Evolutionary conservation across 2,113 vertebrate species (phyloP), one percentile per base, ranked within the genome.

Genomic region (Phalacrocorax pelagicus): DNA sequence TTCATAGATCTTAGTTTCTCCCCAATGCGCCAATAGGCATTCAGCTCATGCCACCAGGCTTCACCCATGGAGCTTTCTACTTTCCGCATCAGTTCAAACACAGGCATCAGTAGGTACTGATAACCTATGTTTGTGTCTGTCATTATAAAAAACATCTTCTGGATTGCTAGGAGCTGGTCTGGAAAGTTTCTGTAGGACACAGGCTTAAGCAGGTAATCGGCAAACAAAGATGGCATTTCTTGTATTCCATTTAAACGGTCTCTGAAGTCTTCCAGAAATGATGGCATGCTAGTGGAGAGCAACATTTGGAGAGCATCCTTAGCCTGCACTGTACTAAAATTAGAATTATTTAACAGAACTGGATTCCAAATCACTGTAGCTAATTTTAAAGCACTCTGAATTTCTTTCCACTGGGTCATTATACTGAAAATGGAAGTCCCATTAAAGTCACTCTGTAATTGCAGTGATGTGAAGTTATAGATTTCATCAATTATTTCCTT

Each of bases 401-500:
- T 91, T 95, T 96, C 90, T 73, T 96, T 96, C 94, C 95, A 88
- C 9, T 88, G 74, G 62, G 69, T 61, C 58, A 79, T 90, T 94
- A 92, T 71, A 82, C 71, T 40, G 69, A 92, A 93, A 90, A 95
- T 83, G 69, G 94, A 85, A 92, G 95, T 94, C 46, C 65, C 62
- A 67, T 95, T 96, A 80, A 94, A 95, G 82, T 85, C 70, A 23
- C 71, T 92, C 54, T 63, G 91, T 95, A 97, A 96, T 92, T 94
- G 95, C 78, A 59, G 23, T 47, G 83, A 96, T 80, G 86, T 92
- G 83, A 98, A 88, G 69, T 94, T 97, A 95, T 94, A 95, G 86
- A 97, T 91, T 74, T 96, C 88, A 88, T 94, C 88, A 93, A 97
- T 92, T 95, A 95, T 90, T 93, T 97, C 81, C 61, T 93, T 95